Percentiles rank a stretch among this genome's conserved stretches.
Evolutionary conservation across 2,113 vertebrate species (phyloP).

Genomic region (Sinocyclocheilus grahami): DNA sequence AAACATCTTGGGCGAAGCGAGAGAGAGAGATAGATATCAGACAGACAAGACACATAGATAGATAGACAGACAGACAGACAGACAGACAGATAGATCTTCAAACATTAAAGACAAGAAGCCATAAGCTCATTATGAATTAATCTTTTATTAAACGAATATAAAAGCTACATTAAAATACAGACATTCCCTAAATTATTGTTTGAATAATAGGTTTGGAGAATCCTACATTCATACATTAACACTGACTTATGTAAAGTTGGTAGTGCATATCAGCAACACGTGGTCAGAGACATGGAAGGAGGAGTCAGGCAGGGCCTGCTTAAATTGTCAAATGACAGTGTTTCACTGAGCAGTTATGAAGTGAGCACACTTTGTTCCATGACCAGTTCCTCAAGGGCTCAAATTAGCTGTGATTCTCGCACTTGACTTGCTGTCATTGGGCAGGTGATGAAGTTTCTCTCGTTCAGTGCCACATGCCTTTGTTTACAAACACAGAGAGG

Average conservation of each 20-base stretch:
- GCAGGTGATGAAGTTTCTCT: conserved; percentile 15
- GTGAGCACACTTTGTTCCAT: neutral
- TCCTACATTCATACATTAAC: neutral
- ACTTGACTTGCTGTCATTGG: conserved; percentile 7
- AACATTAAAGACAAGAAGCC: conserved; percentile 54
- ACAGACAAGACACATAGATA: too few relatives aligned
- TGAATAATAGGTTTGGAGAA: neutral
- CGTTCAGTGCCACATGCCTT: conserved; percentile 41
- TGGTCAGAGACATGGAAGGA: neutral
- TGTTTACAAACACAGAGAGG: conserved; percentile 23
- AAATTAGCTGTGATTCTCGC: conserved; percentile 60
- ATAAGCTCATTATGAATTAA: conserved; percentile 52
- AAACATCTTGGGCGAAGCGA: too few relatives aligned
- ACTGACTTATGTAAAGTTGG: neutral
- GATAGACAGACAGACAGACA: too few relatives aligned
- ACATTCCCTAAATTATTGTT: neutral
- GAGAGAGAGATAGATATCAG: too few relatives aligned
- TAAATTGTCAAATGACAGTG: neutral
- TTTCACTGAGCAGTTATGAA: neutral
- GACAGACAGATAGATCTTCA: neutral
- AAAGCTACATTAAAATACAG: conserved; percentile 52
- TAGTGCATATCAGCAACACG: neutral
- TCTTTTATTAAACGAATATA: conserved; percentile 65
- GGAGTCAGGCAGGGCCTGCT: neutral
- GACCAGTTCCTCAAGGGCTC: neutral